phyloP scores from a whole-genome alignment of 2,113 vertebrate species.

The Sander vitreus region DNA sequence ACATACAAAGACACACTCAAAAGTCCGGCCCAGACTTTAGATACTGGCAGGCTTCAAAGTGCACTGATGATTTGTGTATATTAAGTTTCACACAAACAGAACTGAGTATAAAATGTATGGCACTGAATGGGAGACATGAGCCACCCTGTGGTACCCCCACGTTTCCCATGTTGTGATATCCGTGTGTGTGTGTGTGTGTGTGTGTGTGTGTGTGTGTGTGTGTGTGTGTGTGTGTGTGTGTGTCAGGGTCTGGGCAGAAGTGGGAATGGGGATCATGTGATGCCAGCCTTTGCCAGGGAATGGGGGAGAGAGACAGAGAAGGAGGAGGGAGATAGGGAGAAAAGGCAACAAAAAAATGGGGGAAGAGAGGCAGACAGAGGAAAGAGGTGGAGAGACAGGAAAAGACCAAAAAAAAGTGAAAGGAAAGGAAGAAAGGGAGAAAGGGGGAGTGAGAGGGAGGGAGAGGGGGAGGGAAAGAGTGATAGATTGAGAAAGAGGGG shows the following conservation, averaged over 20 bases:
- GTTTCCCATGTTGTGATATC: slow-evolving; percentile 45
- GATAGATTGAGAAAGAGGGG: slow-evolving; percentile 44
- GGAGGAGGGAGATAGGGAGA: slow-evolving; percentile 24
- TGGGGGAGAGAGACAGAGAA: slow-evolving; percentile 20
- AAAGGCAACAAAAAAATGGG: slow-evolving; percentile 29
- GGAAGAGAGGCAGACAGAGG: slow-evolving; percentile 13
- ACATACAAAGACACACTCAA: slow-evolving; percentile 17
- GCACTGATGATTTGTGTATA: slow-evolving; percentile 59
- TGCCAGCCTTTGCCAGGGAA: slow-evolving; percentile 72
- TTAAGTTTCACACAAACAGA: slow-evolving; percentile 63
- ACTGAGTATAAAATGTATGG: slow-evolving; percentile 29
- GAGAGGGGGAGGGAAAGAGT: slow-evolving; percentile 1
- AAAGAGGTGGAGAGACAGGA: slow-evolving; percentile 25
- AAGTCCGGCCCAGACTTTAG: background rate
- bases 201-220: slow-evolving; percentile 18
- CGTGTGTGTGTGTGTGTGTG: slow-evolving; percentile 31
- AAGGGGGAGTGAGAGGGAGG: slow-evolving; percentile 16
- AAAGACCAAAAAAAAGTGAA: slow-evolving; percentile 40
- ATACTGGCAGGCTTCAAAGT: slow-evolving; percentile 25
- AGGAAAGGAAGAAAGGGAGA: slow-evolving; percentile 30
- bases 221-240: slow-evolving; percentile 27
- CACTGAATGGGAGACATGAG: slow-evolving; percentile 62
- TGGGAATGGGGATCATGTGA: slow-evolving; percentile 77
- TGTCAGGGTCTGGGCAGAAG: slow-evolving; percentile 51
- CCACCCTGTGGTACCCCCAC: slow-evolving; percentile 27